Evolutionary conservation across 2,797 vertebrate species (phyloP).

Genomic region (Streptopelia turtur): DNA sequence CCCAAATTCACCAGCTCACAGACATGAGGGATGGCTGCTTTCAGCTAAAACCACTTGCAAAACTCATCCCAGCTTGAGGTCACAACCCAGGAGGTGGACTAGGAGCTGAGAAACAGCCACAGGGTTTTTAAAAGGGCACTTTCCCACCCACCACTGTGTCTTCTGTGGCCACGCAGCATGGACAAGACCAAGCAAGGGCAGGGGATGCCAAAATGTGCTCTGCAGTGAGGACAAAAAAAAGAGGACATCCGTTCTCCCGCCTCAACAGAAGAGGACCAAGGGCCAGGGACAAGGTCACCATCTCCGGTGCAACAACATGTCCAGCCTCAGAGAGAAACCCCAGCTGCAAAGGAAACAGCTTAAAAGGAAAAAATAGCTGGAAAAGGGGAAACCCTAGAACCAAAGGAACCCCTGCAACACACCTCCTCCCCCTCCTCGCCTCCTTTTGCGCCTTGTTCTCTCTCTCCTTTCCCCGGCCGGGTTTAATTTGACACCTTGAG

Average conservation of each 20-base stretch:
- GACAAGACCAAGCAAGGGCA: neutral
- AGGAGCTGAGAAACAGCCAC: neutral
- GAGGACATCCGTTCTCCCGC: neutral
- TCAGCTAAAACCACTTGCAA: neutral
- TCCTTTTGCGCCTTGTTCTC: constrained; percentile 50
- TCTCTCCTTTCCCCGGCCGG: constrained; percentile 81
- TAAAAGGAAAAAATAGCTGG: neutral
- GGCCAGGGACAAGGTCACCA: neutral
- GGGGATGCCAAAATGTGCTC: neutral
- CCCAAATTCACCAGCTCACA: neutral
- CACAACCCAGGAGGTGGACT: neutral
- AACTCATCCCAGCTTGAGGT: neutral
- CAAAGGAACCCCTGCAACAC: constrained; percentile 5
- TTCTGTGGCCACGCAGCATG: rapidly evolving
- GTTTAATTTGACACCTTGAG: constrained; percentile 96
- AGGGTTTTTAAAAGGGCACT: neutral
- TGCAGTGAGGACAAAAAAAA: neutral
- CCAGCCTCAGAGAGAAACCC: constrained; percentile 29
- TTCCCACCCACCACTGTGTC: neutral
- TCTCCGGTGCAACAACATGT: neutral
- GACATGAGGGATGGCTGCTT: neutral
- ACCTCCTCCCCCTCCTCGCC: neutral
- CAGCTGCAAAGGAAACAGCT: neutral
- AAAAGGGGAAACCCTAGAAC: neutral
- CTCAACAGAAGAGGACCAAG: neutral